These are phyloP conservation scores for Drosophila biarmipes DNA, from an alignment of 1,140 invertebrate species.

Conservation along the genomic window DNA sequence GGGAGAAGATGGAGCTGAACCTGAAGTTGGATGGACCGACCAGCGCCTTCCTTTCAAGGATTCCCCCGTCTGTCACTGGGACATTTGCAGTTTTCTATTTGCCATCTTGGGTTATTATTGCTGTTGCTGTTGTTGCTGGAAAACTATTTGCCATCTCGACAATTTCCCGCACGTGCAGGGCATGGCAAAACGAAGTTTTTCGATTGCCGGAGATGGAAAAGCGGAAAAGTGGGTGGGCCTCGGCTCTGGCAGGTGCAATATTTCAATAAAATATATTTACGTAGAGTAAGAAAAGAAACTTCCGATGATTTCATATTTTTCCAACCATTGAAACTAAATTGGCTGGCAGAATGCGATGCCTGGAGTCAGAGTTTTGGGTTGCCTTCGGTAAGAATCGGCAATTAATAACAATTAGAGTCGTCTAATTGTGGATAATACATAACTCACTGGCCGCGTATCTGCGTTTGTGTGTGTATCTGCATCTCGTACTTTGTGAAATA, in stretches of 20 bases:
- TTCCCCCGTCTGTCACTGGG: conserved; percentile 63
- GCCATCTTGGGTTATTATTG: conserved; percentile 52
- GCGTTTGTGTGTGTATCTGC: conserved; percentile 27
- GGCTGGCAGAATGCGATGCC: conserved; percentile 13
- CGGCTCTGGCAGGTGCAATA: conserved; percentile 60
- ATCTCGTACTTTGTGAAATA: conserved; percentile 62
- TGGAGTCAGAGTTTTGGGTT: conserved; percentile 17
- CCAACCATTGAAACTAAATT: conserved; percentile 56
- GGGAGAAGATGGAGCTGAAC: conserved; percentile 11
- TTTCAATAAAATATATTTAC: conserved; percentile 79
- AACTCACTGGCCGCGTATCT: conserved; percentile 16
- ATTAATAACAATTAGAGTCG: conserved; percentile 76
- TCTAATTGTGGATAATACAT: conserved; percentile 75
- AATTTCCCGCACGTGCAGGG: conserved; percentile 79
- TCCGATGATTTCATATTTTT: conserved; percentile 74
- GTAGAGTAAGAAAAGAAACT: conserved; percentile 48
- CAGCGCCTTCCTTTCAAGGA: conserved; percentile 6
- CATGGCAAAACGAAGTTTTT: conserved; percentile 68
- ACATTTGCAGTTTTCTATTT: conserved; percentile 81
- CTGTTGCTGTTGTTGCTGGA: conserved; percentile 53
- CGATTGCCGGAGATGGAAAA: conserved; percentile 22
- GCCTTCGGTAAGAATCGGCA: conserved; percentile 37
- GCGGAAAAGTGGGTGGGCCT: neutral
- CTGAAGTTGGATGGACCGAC: conserved; percentile 7
- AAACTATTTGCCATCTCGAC: conserved; percentile 82